These are phyloP conservation scores for Tamias sibiricus DNA, from an alignment of 2,113 vertebrate genomes.

Conservation along the genomic window DNA sequence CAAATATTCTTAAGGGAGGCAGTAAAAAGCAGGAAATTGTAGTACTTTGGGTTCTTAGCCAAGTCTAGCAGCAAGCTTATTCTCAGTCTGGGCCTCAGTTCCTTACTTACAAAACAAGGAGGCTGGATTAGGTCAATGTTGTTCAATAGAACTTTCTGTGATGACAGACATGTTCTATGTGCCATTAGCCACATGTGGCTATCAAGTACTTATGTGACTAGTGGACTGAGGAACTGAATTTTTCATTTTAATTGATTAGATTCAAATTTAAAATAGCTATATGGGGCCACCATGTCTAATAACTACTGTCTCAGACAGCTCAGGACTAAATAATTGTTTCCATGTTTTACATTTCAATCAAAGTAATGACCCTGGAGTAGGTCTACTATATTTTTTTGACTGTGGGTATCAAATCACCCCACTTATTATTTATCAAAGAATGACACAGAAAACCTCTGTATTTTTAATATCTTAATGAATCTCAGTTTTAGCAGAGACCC, in stretches of 20 bases:
- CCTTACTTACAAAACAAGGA: background rate
- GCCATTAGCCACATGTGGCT: no score
- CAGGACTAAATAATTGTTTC: background rate
- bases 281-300: background rate
- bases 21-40: background rate
- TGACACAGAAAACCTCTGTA: background rate
- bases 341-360: background rate
- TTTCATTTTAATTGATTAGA: background rate
- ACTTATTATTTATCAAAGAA: background rate
- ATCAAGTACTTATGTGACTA: background rate
- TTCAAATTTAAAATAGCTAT: background rate
- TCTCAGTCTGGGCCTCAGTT: background rate
- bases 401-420: background rate
- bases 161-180: background rate
- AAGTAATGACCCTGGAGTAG: background rate
- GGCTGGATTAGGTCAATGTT: background rate
- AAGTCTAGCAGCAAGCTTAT: background rate
- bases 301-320: background rate
- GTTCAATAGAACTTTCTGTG: background rate
- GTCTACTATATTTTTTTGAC: constrained; percentile 11
- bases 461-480: background rate
- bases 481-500: background rate
- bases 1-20: background rate
- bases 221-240: background rate
- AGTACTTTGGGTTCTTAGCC: background rate